Evolutionary conservation across 2,113 vertebrate species (phyloP).

Genomic region (Telmatochromis sp.): DNA sequence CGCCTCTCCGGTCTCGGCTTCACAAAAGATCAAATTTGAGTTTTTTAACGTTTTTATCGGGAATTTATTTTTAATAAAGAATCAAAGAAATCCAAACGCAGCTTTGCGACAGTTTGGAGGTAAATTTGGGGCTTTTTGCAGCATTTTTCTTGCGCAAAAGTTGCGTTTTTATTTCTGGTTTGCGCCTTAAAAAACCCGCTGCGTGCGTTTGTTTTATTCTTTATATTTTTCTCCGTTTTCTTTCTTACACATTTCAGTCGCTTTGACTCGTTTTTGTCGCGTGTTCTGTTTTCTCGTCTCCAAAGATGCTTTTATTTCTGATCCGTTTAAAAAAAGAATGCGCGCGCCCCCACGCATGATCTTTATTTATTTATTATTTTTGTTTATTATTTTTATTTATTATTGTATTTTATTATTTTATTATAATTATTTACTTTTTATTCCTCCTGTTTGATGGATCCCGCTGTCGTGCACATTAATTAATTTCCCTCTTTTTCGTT

Average conservation of each 20-base stretch:
- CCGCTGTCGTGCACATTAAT: not conserved
- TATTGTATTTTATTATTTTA: not conserved
- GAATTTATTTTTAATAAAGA: not conserved
- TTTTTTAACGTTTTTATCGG: not conserved
- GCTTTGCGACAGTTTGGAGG: not conserved
- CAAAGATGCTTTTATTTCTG: not conserved
- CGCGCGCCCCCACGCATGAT: fast-evolving
- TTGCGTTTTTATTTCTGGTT: not conserved
- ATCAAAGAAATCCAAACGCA: not conserved
- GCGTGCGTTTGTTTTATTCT: fast-evolving
- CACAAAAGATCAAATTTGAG: not conserved
- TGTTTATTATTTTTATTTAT: not conserved
- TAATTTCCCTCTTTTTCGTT: not conserved
- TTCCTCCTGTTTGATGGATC: not conserved
- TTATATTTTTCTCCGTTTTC: not conserved
- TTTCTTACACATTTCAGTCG: not conserved
- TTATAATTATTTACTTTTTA: not conserved
- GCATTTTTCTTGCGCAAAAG: not conserved
- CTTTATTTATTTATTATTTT: not conserved
- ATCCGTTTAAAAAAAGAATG: not conserved
- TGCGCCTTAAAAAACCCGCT: not conserved
- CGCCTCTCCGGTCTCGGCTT: not conserved
- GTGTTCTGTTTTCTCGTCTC: not conserved
- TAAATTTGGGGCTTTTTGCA: not conserved
- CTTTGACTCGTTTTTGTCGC: not conserved